These are phyloP conservation scores for Atherinomorus stipes DNA, from an alignment of 2,113 vertebrate genomes.

Conservation along the genomic window DNA sequence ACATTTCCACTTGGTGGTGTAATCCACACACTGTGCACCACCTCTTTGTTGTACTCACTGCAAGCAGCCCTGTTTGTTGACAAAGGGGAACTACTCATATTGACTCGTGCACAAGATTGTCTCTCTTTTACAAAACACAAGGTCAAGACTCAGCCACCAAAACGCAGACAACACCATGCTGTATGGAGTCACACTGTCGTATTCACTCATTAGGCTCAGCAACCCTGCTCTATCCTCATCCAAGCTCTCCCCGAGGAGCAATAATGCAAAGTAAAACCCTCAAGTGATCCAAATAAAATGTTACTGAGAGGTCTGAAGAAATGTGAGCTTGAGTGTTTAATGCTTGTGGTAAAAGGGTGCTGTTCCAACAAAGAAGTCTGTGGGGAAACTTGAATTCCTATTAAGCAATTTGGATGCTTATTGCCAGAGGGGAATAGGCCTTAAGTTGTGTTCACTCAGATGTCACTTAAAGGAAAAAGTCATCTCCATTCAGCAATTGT, in stretches of 20 bases:
- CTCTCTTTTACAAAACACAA: slow-evolving; percentile 62
- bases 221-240: slow-evolving; percentile 39
- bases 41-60: slow-evolving; percentile 31
- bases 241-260: slow-evolving; percentile 38
- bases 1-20: not conserved
- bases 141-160: slow-evolving; percentile 66
- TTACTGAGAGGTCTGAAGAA: slow-evolving; percentile 62
- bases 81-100: slow-evolving; percentile 49
- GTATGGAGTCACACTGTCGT: slow-evolving; percentile 34
- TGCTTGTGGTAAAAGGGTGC: slow-evolving; percentile 64
- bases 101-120: slow-evolving; percentile 53
- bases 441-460: slow-evolving; percentile 49
- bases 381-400: slow-evolving; percentile 71
- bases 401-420: slow-evolving; percentile 63
- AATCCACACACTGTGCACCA: slow-evolving; percentile 25
- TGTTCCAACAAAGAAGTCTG: slow-evolving; percentile 65
- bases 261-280: slow-evolving; percentile 46
- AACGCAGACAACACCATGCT: slow-evolving; percentile 36
- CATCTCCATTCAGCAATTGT: slow-evolving; percentile 39
- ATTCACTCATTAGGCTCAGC: slow-evolving; percentile 57
- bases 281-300: slow-evolving; percentile 65
- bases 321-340: slow-evolving; percentile 65
- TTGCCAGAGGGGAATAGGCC: slow-evolving; percentile 35
- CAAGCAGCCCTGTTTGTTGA: slow-evolving; percentile 30
- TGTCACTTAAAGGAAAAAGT: slow-evolving; percentile 54